phyloP scores from a whole-genome alignment of 1,140 invertebrate genomes.

The Hylaeus anthracinus region DNA sequence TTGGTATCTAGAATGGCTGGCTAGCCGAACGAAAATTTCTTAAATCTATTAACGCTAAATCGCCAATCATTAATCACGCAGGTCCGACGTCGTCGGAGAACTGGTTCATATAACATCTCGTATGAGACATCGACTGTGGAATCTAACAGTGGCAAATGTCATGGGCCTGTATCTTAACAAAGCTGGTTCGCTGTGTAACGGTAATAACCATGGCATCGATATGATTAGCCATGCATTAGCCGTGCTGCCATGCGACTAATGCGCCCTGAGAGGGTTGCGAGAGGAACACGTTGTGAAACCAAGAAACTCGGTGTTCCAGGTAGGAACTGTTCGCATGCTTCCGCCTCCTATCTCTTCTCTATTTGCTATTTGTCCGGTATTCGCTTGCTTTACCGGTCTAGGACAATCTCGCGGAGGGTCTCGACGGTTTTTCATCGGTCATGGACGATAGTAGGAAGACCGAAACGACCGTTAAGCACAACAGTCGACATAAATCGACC shows the following conservation, averaged over 20 bases:
- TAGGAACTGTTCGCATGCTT: conserved; percentile 6
- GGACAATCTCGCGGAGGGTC: conserved; percentile 10
- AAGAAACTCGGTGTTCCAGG: not conserved
- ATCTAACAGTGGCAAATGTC: not conserved
- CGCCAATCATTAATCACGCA: not conserved
- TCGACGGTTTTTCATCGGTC: conserved; percentile 25
- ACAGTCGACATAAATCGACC: conserved; percentile 40
- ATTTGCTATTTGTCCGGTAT: not conserved
- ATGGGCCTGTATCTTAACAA: conserved; percentile 5
- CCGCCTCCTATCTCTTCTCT: not conserved
- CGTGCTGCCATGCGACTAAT: conserved; percentile 63
- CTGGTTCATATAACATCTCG: not conserved
- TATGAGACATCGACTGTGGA: not conserved
- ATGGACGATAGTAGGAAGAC: not conserved
- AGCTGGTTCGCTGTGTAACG: conserved; percentile 60
- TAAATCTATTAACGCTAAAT: not conserved
- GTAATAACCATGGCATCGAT: conserved; percentile 75
- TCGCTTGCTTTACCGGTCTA: not conserved
- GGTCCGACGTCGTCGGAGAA: not conserved
- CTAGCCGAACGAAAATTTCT: not conserved
- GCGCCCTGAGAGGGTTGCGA: conserved; percentile 62
- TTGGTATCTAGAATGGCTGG: not conserved
- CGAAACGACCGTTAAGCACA: conserved; percentile 23
- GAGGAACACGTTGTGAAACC: conserved; percentile 68
- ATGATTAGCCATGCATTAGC: conserved; percentile 66